Conservation (phyloP, 2,797 vertebrate species). For the Dicrostonyx torquatus region DNA sequence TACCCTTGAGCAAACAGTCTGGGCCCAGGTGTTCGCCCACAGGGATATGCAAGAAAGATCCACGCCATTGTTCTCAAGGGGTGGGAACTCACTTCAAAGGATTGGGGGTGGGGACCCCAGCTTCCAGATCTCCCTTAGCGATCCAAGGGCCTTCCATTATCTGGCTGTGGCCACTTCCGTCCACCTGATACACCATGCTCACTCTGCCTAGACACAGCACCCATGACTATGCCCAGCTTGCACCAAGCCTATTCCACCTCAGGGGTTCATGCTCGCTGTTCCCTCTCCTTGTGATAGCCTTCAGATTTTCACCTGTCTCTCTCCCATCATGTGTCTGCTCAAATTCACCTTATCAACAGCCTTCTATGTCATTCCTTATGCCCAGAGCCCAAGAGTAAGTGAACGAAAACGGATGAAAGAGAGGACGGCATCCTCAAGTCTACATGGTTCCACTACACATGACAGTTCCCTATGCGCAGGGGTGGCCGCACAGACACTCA, state of each 20-base stretch:
- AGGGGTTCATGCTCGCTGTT: not conserved
- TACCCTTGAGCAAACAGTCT: not conserved
- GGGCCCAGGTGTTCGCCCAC: not conserved
- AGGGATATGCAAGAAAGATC: not conserved
- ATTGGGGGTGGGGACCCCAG: not conserved
- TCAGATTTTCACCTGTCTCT: not conserved
- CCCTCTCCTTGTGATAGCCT: too few relatives aligned
- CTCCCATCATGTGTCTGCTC: not conserved
- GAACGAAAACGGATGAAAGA: too few relatives aligned
- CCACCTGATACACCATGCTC: not conserved
- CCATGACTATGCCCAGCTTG: not conserved
- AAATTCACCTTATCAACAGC: not conserved
- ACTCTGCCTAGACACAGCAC: not conserved
- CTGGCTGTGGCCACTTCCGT: too few relatives aligned
- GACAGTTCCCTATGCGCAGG: accelerated
- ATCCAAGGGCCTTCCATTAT: too few relatives aligned
- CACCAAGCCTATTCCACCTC: not conserved
- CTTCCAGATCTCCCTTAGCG: not conserved
- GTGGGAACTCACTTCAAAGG: not conserved
- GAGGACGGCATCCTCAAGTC: too few relatives aligned
- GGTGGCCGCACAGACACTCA: not conserved
- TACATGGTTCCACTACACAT: accelerated
- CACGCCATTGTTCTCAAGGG: not conserved
- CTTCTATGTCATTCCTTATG: not conserved
- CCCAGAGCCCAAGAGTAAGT: not conserved